These are phyloP conservation scores for Motacilla alba DNA, from an alignment of 2,113 vertebrate genomes.

Conservation along the genomic window DNA sequence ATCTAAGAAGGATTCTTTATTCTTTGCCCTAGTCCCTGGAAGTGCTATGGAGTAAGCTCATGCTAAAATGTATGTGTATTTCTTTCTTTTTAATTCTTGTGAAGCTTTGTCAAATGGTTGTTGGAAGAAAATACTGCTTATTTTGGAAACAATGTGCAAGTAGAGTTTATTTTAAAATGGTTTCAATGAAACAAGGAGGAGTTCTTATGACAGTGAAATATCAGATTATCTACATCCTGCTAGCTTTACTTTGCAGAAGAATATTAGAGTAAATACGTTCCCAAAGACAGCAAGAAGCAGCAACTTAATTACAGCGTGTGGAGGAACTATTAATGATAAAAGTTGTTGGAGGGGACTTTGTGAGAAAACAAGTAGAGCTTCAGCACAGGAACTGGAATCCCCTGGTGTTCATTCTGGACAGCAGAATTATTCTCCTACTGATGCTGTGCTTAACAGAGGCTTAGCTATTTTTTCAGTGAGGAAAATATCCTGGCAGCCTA, in stretches of 20 bases:
- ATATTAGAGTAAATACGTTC: not conserved
- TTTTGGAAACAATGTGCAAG: not conserved
- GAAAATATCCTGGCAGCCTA: constrained; percentile 30
- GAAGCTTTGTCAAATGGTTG: not conserved
- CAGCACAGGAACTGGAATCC: not conserved
- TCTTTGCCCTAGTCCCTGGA: not conserved
- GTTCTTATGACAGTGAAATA: not conserved
- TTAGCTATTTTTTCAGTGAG: constrained; percentile 46
- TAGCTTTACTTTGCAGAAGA: not conserved
- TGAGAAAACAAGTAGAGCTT: constrained; percentile 18
- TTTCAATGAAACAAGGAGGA: not conserved
- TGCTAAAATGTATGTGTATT: not conserved
- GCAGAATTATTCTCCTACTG: constrained; percentile 25
- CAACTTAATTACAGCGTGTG: not conserved
- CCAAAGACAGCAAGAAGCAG: not conserved
- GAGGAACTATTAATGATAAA: not conserved
- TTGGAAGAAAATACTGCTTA: not conserved
- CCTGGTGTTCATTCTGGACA: not conserved
- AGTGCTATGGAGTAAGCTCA: not conserved
- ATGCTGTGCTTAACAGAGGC: constrained; percentile 40
- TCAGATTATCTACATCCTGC: not conserved
- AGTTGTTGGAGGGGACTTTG: not conserved
- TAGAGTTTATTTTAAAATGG: not conserved
- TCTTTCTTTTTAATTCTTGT: not conserved
- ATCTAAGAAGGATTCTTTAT: constrained; percentile 56